Evolutionary conservation across 2,797 vertebrate species (phyloP), one percentile per base, ranked within the genome.

Genomic region (Dipus sagitta): DNA sequence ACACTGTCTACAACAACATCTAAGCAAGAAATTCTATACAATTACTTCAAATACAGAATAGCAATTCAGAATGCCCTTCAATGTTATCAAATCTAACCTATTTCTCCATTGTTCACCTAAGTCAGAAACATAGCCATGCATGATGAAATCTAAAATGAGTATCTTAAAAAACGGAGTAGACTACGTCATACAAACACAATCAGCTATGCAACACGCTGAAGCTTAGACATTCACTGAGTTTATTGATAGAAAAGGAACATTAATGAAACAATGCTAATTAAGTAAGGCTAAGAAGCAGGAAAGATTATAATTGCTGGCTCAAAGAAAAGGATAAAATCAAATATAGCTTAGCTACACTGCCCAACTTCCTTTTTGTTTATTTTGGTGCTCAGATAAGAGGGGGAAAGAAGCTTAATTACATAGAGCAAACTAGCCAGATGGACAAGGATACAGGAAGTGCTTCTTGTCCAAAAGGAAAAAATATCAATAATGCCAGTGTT

Each of bases 401-500:
- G 21, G 64, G 13, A 68, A 72, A 26, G 23, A 7, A 9, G 7
- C 47, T 70, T 92, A 77, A 86, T 65, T 84, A 87, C 17, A 28
- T 60, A 90, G 3, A 79, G 68, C 42, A 75, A 92, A 95, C 8
- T 23, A 88, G 20, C 6, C 87, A 79, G 32, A 83, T 15, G 71
- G 23, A 83, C 93, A 95, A 80, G 76, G 67, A 93, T 54, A 91
- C 75, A 96, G 83, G 60, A 95, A 93, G 42, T n/a, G 83, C 30
- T 91, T 71, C 62, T 54, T 64, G 30, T 88, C 68, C 88, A 90
- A 92, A 92, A 95, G 67, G 72, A 90, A 94, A 88, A 77, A 17
- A 32, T 14, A 91, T 15, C 72, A 76, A 95, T 84, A 93, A 62
- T 38, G 21, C 18, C 47, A 60, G n/a, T 70, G 38, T 94, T 76